Percentiles rank a stretch among this genome's conserved stretches.
Evolutionary conservation across 2,888 invertebrate genomes (phyloP).

Genomic region (Drosophila koepferae): DNA sequence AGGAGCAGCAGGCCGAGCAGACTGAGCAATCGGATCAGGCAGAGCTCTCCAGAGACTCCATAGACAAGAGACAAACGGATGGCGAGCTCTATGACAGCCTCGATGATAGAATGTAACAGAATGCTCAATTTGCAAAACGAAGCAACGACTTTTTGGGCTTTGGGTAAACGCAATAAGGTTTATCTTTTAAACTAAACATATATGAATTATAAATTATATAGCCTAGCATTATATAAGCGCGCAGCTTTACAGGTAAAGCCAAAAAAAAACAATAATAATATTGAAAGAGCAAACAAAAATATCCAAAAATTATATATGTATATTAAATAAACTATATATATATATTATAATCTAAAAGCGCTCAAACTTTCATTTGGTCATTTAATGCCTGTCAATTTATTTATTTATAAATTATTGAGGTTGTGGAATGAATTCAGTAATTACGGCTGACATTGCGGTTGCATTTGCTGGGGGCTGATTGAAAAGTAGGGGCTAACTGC

Average conservation of each 20-base stretch:
- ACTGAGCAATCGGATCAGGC: neutral
- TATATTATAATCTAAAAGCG: slow-evolving; percentile 15
- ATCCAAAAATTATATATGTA: slow-evolving; percentile 55
- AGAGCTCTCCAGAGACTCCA: neutral
- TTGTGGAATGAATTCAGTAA: slow-evolving; percentile 13
- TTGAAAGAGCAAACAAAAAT: slow-evolving; percentile 22
- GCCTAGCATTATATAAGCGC: slow-evolving; percentile 27
- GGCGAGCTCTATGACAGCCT: slow-evolving; percentile 81
- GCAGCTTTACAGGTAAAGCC: slow-evolving; percentile 67
- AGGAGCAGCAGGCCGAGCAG: slow-evolving; percentile 25
- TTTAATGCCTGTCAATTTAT: slow-evolving; percentile 4
- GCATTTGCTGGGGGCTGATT: neutral
- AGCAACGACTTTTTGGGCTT: slow-evolving; percentile 54
- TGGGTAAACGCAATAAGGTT: slow-evolving; percentile 38
- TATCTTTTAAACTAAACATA: slow-evolving; percentile 22
- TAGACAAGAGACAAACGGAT: slow-evolving; percentile 42
- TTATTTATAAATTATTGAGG: slow-evolving; percentile 15
- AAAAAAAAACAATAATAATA: slow-evolving; percentile 29
- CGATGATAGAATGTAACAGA: slow-evolving; percentile 79
- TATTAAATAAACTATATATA: slow-evolving; percentile 15
- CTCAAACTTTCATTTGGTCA: neutral
- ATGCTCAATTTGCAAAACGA: slow-evolving; percentile 32
- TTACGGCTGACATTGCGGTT: slow-evolving; percentile 15
- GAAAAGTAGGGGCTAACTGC: neutral
- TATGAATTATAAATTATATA: slow-evolving; percentile 12